Conservation (phyloP, 1,140 invertebrate species). For the Lepidostoma basale region DNA sequence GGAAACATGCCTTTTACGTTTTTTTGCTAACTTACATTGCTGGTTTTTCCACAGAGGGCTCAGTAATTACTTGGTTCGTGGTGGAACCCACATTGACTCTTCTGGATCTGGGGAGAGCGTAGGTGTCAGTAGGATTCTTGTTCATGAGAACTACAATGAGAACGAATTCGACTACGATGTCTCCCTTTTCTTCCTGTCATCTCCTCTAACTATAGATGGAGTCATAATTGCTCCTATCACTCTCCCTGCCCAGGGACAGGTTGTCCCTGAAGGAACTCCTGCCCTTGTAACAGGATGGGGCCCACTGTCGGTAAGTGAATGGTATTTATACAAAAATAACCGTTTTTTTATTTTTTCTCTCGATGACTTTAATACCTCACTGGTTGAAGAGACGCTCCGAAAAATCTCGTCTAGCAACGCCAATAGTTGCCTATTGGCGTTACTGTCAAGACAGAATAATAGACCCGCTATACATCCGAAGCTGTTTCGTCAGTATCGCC, state of each 20-base stretch:
- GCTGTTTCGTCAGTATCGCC: too few relatives aligned
- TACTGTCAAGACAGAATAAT: too few relatives aligned
- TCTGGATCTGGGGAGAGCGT: not conserved
- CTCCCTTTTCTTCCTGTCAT: not conserved
- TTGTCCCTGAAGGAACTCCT: not conserved
- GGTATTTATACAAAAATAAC: too few relatives aligned
- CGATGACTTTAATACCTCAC: too few relatives aligned
- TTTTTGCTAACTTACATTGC: too few relatives aligned
- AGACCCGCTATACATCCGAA: too few relatives aligned
- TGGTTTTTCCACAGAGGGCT: too few relatives aligned
- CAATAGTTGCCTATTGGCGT: too few relatives aligned
- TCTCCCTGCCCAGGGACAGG: not conserved
- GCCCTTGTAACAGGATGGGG: not conserved
- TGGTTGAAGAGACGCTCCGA: too few relatives aligned
- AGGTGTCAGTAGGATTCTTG: not conserved
- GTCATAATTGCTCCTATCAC: not conserved
- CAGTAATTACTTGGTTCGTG: not conserved
- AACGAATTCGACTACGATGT: not conserved
- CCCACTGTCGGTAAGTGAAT: not conserved
- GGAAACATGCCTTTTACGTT: too few relatives aligned
- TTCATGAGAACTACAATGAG: not conserved
- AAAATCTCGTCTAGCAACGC: too few relatives aligned
- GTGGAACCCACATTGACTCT: not conserved
- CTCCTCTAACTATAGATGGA: not conserved
- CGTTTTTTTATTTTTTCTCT: too few relatives aligned